phyloP scores from a whole-genome alignment of 1,140 invertebrate species.

The Hylaeus volcanicus region DNA sequence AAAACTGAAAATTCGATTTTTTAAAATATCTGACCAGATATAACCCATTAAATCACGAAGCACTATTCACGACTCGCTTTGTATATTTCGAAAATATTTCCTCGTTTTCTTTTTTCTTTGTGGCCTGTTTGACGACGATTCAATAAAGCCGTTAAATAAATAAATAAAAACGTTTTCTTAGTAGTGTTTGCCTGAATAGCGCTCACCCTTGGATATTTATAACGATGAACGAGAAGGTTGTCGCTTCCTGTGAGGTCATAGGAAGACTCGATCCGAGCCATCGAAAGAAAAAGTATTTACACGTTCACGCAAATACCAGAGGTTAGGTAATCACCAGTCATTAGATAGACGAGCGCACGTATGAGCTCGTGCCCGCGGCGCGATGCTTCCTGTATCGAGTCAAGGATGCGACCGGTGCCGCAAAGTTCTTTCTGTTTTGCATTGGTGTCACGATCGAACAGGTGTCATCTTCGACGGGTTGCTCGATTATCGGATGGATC shows the following conservation, averaged over 20 bases:
- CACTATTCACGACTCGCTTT: no score
- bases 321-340: constrained; percentile 51
- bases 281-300: constrained; percentile 10
- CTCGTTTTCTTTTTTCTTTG: no score
- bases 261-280: neutral
- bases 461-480: neutral
- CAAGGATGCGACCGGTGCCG: constrained; percentile 59
- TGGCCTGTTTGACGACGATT: no score
- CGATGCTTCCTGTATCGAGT: constrained; percentile 41
- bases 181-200: neutral
- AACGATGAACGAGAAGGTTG: constrained; percentile 58
- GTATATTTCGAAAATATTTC: no score
- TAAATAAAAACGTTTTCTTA: constrained; percentile 21
- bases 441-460: neutral
- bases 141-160: no score
- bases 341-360: constrained; percentile 26
- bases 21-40: no score
- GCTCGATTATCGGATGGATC: neutral
- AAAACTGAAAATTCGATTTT: no score
- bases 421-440: constrained; percentile 3
- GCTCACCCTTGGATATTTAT: constrained; percentile 57
- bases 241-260: constrained; percentile 66
- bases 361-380: neutral
- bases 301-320: constrained; percentile 22
- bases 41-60: no score